Percentiles rank a stretch among this genome's conserved stretches.
These are phyloP conservation scores for Machaerirhynchus nigripectus DNA, from an alignment of 2,113 vertebrate species.

Conservation along the genomic window DNA sequence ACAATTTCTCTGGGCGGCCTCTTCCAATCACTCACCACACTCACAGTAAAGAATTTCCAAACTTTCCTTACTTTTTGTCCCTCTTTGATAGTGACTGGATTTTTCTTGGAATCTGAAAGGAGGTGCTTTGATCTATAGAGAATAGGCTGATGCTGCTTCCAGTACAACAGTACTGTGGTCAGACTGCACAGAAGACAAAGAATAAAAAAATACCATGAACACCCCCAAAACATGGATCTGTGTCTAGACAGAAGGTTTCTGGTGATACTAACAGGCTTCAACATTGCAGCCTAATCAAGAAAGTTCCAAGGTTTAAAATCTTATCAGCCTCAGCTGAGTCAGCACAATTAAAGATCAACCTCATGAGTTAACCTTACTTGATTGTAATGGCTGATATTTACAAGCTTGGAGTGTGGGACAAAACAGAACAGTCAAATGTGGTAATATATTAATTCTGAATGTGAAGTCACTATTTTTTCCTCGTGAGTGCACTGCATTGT, in stretches of 20 bases:
- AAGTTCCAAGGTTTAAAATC: constrained; percentile 5
- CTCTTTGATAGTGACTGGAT: not conserved
- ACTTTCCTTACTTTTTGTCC: too few species aligned
- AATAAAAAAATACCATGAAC: not conserved
- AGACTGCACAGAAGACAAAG: not conserved
- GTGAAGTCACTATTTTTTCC: constrained; percentile 3
- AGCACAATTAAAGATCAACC: constrained; percentile 48
- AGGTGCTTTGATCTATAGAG: not conserved
- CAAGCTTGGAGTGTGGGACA: not conserved
- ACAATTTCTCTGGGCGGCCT: not conserved
- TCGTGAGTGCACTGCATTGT: not conserved
- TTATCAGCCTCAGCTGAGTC: constrained; percentile 53
- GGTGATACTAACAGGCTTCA: not conserved
- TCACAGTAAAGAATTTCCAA: not conserved
- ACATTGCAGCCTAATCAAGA: constrained; percentile 46
- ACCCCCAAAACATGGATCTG: not conserved
- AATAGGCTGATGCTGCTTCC: not conserved
- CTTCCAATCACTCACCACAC: not conserved
- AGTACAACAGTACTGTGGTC: not conserved
- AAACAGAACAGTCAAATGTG: not conserved
- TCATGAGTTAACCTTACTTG: constrained; percentile 21
- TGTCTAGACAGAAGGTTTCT: not conserved
- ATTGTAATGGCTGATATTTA: constrained; percentile 53
- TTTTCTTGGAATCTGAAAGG: not conserved
- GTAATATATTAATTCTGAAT: constrained; percentile 11